A percentile compares a stretch with the other conserved stretches of the same genome.
These are phyloP conservation scores for Butastur rufipennis DNA, from an alignment of 2,113 vertebrate genomes.

Conservation along the genomic window DNA sequence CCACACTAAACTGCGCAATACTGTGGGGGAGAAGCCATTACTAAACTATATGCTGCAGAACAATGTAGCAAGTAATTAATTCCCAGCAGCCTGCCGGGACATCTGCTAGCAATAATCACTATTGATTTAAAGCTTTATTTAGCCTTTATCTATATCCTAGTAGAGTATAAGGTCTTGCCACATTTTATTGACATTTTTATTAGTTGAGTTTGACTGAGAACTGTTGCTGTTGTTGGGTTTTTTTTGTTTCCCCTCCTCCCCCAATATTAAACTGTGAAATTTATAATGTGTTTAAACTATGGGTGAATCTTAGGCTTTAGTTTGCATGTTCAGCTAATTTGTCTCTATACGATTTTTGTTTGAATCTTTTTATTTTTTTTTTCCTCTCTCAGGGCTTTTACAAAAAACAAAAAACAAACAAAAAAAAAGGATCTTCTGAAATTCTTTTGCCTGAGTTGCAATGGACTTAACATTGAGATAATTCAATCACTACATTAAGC, in stretches of 20 bases:
- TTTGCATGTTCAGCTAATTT: constrained; percentile 94
- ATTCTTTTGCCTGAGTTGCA: constrained; percentile 85
- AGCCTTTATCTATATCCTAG: constrained; percentile 79
- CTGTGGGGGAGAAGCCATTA: constrained; percentile 86
- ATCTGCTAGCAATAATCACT: constrained; percentile 86
- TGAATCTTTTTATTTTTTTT: constrained; percentile 76
- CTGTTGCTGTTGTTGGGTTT: constrained; percentile 66
- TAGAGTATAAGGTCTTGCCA: constrained; percentile 81
- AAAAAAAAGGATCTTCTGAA: constrained; percentile 75
- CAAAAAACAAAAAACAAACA: constrained; percentile 58
- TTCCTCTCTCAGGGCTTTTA: constrained; percentile 96
- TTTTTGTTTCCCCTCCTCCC: constrained; percentile 40
- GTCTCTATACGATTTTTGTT: constrained; percentile 76
- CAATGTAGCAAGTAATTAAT: constrained; percentile 69
- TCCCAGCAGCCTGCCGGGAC: constrained; percentile 69
- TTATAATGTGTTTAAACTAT: constrained; percentile 88
- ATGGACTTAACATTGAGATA: constrained; percentile 78
- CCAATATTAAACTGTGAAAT: constrained; percentile 96
- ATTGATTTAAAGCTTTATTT: constrained; percentile 95
- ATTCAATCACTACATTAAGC: constrained; percentile 95
- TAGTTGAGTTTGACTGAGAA: constrained; percentile 81
- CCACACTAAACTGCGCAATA: constrained; percentile 76
- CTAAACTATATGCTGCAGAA: constrained; percentile 82
- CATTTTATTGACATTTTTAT: constrained; percentile 78
- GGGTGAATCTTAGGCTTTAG: constrained; percentile 93